Base-by-base conservation (phyloP, 2,888 invertebrate species). In the Panorpa germanica region DNA sequence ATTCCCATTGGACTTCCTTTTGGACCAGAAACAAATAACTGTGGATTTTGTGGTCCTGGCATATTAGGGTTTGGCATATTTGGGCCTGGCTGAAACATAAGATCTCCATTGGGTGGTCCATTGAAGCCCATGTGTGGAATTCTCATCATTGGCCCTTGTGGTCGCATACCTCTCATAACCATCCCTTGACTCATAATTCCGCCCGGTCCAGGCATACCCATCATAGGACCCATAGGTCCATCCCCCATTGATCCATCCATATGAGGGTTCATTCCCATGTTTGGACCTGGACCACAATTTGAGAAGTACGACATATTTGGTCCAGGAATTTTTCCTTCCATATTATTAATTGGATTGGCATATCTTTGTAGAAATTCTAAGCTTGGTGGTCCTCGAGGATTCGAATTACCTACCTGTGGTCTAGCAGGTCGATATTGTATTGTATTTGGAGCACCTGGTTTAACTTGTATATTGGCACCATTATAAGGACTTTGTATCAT, bases 391-490 rank as follows among this genome's bases (percentile, higher is more conserved):
- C 78, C 77, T 25, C 85, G 61, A 2, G 76, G 77, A 30, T 66
- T 70, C 17, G 64, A 59, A 36, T 65, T 64, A 45, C 70, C 70
- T 44, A 74, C 72, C 49, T 86, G 86, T n/a, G 91, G 83, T 55
- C 90, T 68, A 29, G 90, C 85, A 13, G 95, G 95, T 52, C 93
- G 69, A 63, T 95, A 95, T 61, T 95, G 93, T 49, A 95, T 95
- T 20, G 95, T 95, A 55, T 95, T 95, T 0, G 95, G 93, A 8
- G 93, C 90, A 53, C 83, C 90, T 7, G 93, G 82, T 56, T 93
- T 93, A 15, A 95, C 90, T 57, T 86, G 85, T 23, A 86, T 78
- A 53, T 85, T 91, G 25, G 77, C 70, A 39, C 74, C 73, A 43
- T 74, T 73, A 45, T 72, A 72, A 3, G 66, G 63, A 45, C 61